Percentiles rank a stretch among this genome's conserved stretches.
Evolutionary conservation across 1,140 invertebrate genomes (phyloP).

Genomic region (Agrilus planipennis): DNA sequence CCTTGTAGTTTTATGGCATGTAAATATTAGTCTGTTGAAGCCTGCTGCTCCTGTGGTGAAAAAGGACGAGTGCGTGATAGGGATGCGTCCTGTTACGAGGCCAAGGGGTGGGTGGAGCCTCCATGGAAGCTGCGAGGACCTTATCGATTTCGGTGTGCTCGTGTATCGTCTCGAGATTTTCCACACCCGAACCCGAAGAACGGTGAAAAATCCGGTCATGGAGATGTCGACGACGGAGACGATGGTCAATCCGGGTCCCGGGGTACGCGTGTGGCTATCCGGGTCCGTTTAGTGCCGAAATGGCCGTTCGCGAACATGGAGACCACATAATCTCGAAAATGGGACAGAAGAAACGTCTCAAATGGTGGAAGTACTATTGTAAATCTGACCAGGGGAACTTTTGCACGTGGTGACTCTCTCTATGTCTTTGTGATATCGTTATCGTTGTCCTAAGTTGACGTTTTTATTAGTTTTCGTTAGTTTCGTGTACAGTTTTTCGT

Average conservation of each 20-base stretch:
- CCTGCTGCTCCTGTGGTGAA: too few species aligned
- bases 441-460: too few species aligned
- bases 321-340: slow-evolving; percentile 15
- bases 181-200: slow-evolving; percentile 21
- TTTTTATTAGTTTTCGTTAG: too few species aligned
- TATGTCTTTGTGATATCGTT: too few species aligned
- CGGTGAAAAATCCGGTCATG: slow-evolving; percentile 11
- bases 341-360: slow-evolving; percentile 23
- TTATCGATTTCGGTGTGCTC: slow-evolving; percentile 26
- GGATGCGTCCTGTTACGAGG: not conserved
- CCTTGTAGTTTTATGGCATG: too few species aligned
- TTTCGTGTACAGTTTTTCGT: too few species aligned
- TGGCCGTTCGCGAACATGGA: slow-evolving; percentile 22
- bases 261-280: too few species aligned
- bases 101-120: slow-evolving; percentile 11
- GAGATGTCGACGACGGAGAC: not conserved
- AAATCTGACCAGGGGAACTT: slow-evolving; percentile 20
- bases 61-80: too few species aligned
- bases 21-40: too few species aligned
- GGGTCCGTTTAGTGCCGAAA: slow-evolving; percentile 9
- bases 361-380: slow-evolving; percentile 23
- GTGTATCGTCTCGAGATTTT: slow-evolving; percentile 16
- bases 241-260: not conserved
- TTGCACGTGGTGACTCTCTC: slow-evolving; percentile 15
- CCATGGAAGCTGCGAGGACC: slow-evolving; percentile 22